Conservation (phyloP, 2,888 invertebrate genomes). For the Pollenia griseotomentosa region DNA sequence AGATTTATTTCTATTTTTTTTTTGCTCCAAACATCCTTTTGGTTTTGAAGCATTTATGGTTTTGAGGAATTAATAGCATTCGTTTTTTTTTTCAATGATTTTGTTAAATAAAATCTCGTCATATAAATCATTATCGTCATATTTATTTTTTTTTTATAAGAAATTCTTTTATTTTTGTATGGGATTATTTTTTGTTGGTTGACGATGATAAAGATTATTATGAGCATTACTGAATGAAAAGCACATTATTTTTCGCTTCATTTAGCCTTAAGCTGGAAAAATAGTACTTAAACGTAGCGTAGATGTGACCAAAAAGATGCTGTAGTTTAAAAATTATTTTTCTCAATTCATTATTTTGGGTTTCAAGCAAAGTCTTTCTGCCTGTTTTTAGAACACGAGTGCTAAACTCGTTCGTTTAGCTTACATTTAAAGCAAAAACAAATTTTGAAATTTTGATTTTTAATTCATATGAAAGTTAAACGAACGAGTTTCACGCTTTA, state of each 20-base stretch:
- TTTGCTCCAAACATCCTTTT: not conserved
- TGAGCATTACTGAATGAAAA: slow-evolving; percentile 62
- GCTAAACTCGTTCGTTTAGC: too few relatives aligned
- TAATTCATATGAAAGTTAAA: too few relatives aligned
- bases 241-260: slow-evolving; percentile 66
- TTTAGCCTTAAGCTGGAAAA: slow-evolving; percentile 71
- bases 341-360: too few relatives aligned
- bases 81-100: not conserved
- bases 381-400: too few relatives aligned
- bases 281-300: slow-evolving; percentile 42
- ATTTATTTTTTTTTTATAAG: not conserved
- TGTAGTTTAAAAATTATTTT: not conserved
- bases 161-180: not conserved
- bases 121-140: slow-evolving; percentile 45
- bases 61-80: slow-evolving; percentile 39
- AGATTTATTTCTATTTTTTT: slow-evolving; percentile 7
- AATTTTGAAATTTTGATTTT: too few relatives aligned
- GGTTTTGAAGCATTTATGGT: slow-evolving; percentile 15
- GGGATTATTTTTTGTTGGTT: slow-evolving; percentile 20
- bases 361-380: too few relatives aligned
- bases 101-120: slow-evolving; percentile 26
- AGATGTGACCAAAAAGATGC: not conserved
- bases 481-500: too few relatives aligned
- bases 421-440: too few relatives aligned
- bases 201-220: slow-evolving; percentile 41